Percentiles rank a stretch among this genome's conserved stretches.
Conservation (phyloP, 2,113 vertebrate genomes). For the Pionites leucogaster region DNA sequence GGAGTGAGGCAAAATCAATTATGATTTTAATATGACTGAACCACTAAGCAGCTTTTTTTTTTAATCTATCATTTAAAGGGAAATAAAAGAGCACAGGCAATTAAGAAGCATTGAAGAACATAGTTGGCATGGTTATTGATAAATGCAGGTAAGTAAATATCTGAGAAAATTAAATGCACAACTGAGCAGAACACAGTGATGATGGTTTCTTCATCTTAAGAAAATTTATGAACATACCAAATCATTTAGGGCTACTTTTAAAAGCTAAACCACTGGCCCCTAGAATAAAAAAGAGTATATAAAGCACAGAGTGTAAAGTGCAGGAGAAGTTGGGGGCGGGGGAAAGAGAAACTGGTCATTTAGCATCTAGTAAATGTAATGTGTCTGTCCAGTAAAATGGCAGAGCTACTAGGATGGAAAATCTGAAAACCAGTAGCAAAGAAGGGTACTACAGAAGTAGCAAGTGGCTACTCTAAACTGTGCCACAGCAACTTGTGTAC, state of each 20-base stretch:
- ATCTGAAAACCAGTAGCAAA: not conserved
- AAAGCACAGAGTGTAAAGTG: not conserved
- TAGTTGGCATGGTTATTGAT: not conserved
- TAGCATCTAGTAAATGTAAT: not conserved
- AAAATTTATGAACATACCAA: not conserved
- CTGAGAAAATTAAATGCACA: not conserved
- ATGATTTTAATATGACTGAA: constrained; percentile 66
- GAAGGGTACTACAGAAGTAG: not conserved
- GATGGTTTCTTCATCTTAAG: not conserved
- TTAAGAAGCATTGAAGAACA: not conserved
- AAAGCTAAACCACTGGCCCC: not conserved
- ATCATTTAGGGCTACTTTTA: not conserved
- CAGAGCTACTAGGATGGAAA: not conserved
- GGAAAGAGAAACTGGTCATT: not conserved
- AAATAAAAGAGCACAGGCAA: constrained; percentile 33
- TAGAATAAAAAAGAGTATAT: not conserved
- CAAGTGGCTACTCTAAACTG: not conserved
- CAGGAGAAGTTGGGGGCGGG: not conserved
- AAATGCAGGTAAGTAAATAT: not conserved
- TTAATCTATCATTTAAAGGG: constrained; percentile 1
- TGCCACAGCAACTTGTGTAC: not conserved
- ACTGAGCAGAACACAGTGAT: not conserved
- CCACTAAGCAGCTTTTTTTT: constrained; percentile 35
- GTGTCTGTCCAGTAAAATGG: not conserved
- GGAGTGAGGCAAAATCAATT: constrained; percentile 69